phyloP scores from a whole-genome alignment of 2,797 vertebrate genomes.

The Spea hammondii region DNA sequence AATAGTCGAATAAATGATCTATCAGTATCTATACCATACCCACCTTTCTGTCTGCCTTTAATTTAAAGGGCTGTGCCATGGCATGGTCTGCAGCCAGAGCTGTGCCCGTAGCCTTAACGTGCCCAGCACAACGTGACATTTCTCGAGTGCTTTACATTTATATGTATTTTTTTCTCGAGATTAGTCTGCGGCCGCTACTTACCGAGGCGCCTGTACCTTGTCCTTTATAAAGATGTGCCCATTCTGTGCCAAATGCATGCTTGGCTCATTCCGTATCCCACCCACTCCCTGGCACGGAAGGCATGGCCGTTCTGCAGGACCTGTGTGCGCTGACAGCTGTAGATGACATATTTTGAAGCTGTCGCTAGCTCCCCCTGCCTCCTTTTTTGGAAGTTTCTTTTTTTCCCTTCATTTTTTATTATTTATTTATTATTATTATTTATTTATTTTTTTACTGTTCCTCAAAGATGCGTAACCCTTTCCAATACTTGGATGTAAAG shows the following conservation, averaged over 20 bases:
- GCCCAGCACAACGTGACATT: neutral
- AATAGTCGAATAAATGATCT: neutral
- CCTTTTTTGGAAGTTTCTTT: slow-evolving; percentile 10
- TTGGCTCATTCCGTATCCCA: neutral
- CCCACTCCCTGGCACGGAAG: neutral
- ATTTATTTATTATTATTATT: neutral
- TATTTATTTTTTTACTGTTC: neutral
- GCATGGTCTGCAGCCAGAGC: neutral
- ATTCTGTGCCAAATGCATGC: slow-evolving; percentile 7
- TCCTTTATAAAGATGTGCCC: slow-evolving; percentile 2
- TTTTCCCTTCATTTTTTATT: neutral
- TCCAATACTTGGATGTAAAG: no score
- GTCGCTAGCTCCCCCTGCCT: slow-evolving; percentile 24
- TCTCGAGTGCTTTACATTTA: neutral
- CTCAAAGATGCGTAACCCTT: no score
- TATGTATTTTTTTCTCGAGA: neutral
- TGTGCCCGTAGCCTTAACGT: neutral
- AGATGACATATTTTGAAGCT: slow-evolving; percentile 21
- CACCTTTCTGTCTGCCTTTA: neutral
- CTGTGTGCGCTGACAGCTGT: slow-evolving; percentile 6
- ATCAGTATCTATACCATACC: neutral
- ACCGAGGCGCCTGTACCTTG: neutral
- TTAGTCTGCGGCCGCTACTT: neutral
- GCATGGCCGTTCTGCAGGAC: neutral
- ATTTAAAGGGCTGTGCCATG: neutral